These are phyloP conservation scores for Sycon ciliatum DNA, from an alignment of 37 sponge, comb jelly and placozoan genomes.

Conservation along the genomic window DNA sequence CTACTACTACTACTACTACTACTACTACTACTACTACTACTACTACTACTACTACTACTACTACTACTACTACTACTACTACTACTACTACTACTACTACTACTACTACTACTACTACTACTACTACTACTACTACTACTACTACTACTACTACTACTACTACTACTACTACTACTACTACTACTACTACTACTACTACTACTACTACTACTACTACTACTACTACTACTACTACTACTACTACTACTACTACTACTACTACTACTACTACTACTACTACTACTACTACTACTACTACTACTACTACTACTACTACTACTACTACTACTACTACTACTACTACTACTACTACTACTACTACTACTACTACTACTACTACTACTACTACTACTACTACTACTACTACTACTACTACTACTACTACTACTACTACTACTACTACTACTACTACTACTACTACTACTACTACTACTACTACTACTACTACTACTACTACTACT, in stretches of 20 bases:
- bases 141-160: constrained; percentile 9
- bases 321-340: constrained; percentile 9
- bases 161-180: constrained; percentile 9
- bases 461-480: constrained; percentile 9
- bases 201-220: not conserved
- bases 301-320: constrained; percentile 9
- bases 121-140: constrained; percentile 9
- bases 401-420: constrained; percentile 9
- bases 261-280: constrained; percentile 9
- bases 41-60: constrained; percentile 9
- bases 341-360: constrained; percentile 9
- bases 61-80: constrained; percentile 9
- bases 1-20: constrained; percentile 9
- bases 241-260: constrained; percentile 9
- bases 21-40: constrained; percentile 9
- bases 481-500: constrained; percentile 9
- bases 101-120: constrained; percentile 9
- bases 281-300: constrained; percentile 9
- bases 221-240: constrained; percentile 9
- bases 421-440: constrained; percentile 9
- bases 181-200: constrained; percentile 9
- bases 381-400: constrained; percentile 9
- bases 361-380: constrained; percentile 9
- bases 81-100: constrained; percentile 9
- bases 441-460: constrained; percentile 9